Percentiles rank a stretch among this genome's conserved stretches.
These are phyloP conservation scores for Trissoscelio sp. DNA, from an alignment of 2,888 invertebrate species.

Conservation along the genomic window DNA sequence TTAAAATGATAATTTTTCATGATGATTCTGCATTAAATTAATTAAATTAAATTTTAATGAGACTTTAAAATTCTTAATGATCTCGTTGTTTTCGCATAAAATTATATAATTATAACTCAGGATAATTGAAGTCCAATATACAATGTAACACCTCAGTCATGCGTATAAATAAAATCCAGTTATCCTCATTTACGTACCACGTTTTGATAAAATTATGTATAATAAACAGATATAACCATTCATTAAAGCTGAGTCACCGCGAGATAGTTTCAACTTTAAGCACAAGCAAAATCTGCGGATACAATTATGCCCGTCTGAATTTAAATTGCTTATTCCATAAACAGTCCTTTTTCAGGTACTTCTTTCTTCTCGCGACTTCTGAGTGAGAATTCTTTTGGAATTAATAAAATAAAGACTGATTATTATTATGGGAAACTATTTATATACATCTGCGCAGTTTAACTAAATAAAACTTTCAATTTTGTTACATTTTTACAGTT, in stretches of 20 bases:
- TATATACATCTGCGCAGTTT: no score
- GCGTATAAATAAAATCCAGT: slow-evolving; percentile 42
- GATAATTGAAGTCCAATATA: slow-evolving; percentile 1
- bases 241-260: slow-evolving; percentile 43
- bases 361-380: no score
- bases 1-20: no score
- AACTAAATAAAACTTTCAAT: no score
- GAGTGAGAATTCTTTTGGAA: no score
- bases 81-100: background rate
- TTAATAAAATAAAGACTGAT: no score
- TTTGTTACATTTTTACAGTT: no score
- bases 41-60: no score
- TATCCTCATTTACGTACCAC: slow-evolving; percentile 51
- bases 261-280: slow-evolving; percentile 9
- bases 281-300: slow-evolving; percentile 16
- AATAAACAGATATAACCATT: slow-evolving; percentile 46
- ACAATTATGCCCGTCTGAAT: slow-evolving; percentile 21
- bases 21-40: no score
- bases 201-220: slow-evolving; percentile 40
- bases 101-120: slow-evolving; percentile 18
- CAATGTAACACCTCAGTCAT: slow-evolving; percentile 35
- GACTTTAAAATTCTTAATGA: background rate
- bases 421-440: no score
- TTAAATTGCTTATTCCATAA: slow-evolving; percentile 22
- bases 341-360: slow-evolving; percentile 12